phyloP scores from a whole-genome alignment of 2,113 vertebrate species.

The Gyps fulvus region DNA sequence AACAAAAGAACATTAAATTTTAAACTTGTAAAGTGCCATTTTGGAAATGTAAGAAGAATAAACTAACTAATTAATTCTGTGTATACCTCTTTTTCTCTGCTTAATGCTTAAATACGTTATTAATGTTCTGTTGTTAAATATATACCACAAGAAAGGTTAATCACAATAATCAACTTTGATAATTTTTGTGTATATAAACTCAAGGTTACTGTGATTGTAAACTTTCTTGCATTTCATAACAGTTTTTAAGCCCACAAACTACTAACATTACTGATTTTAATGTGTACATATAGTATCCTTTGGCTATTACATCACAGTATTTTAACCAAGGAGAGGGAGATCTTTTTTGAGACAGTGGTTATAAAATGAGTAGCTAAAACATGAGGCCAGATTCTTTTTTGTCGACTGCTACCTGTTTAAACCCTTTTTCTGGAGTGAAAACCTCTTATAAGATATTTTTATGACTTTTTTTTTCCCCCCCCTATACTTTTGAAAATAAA shows the following conservation, averaged over 20 bases:
- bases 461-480: fast-evolving
- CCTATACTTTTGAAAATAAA: neutral
- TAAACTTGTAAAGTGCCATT: neutral
- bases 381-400: neutral
- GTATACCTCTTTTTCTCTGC: neutral
- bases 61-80: neutral
- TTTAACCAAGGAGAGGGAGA: neutral
- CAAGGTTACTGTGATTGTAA: neutral
- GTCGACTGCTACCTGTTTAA: neutral
- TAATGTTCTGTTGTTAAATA: neutral
- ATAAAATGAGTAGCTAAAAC: neutral
- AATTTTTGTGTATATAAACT: neutral
- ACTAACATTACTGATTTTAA: neutral
- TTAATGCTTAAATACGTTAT: neutral
- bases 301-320: neutral
- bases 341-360: neutral
- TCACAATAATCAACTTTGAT: neutral
- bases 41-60: neutral
- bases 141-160: neutral
- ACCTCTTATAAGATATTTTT: neutral
- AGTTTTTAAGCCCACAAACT: neutral
- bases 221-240: neutral
- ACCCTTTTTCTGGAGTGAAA: neutral
- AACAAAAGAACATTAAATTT: neutral
- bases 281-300: neutral